Base-by-base conservation (phyloP, 64 coral and sea anemone species). In the Trachythela sp. region DNA sequence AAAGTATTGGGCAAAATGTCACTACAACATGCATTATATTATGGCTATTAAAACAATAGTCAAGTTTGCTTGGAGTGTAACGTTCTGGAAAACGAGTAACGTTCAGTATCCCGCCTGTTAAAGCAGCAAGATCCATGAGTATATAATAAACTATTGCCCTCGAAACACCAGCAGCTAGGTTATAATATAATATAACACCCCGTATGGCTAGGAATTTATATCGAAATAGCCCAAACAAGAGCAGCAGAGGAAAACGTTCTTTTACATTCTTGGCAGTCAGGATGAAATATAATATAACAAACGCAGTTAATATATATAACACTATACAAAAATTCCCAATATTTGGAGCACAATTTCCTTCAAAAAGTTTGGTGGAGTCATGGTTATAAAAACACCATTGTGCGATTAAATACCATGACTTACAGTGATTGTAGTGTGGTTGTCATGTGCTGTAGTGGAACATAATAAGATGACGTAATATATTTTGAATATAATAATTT, bases 1-100 rank as follows among this genome's bases (percentile, higher is more conserved):
- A 77, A 77, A 77, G 32, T 15, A 77, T 38, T 77, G 71, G 71
- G 29, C 71, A 77, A 38, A 77, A 77, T 77, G 71, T 77, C 13
- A 35, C 71, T 5, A 77, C 13, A 38, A 77, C 31, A 35, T 77
- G 24, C 71, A 77, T 77, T 2, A 77, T 32, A 18, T 77, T 35
- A 77, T 68, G 75, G 30, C 75, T 80, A 39, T 80, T 80, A 18
- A 80, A 80, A 36, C 31, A 37, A 80, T 10, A 80, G 33, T 80
- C 75, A 10, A 80, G 75, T 80, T 80, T 80, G 1, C 37, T 29
- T 14, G 75, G 75, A 18, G 30, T 2, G 30, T 36, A 80, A 36
- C 75, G 35, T 39, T 80, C 75, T 80, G 75, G 75, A 80, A 80
- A 80, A 39, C 75, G 75, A 15, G 27, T 80, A 4, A 80, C 37